Evolutionary conservation across 1,140 invertebrate genomes (phyloP), one percentile per base, ranked within the genome.

Genomic region (Bombus waltoni): DNA sequence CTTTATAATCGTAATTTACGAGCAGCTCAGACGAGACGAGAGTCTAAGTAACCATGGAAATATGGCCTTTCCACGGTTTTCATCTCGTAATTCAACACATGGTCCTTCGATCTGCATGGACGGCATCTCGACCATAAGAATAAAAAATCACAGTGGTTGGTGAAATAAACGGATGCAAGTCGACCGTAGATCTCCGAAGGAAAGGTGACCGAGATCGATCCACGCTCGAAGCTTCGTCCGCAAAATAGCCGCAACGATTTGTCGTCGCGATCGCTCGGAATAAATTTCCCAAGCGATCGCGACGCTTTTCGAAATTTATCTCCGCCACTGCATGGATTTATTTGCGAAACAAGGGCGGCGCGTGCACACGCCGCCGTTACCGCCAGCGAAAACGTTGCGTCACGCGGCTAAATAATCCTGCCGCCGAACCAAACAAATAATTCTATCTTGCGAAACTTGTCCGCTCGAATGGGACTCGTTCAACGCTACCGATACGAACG

Each of bases 1-100:
- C 32, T 68, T 40, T 77, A 22, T 84, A 83, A 83, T 18, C 57
- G 35, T 28, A 32, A 83, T 83, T 83, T 83, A 83, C 73, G 81
- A 13, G 44, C 9, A 32, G 10, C 38, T 1, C 22, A 10, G 32
- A 32, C 32, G 32, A 32, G 32, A 32, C 32, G 32, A 32, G 38
- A 22, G 38, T 32, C 28, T n/a, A 83, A 77, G 68, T 53, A 57
- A 83, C n/a, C 15, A 62, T 57, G 28, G 71, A 42, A 74, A 38
- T 35, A 40, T 22, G 15, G 11, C 11, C 32, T 40, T 15, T 18
- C 5, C 76, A 11, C 28, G 28, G 28, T 42, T 42, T 78, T 38
- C 25, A 13, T 25, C 15, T 42, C 47, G 32, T n/a, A 35, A 25
- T 47, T 35, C 44, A 18, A 62, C 59, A 11, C 28, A 35, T 35